Evolutionary conservation across 2,888 invertebrate genomes (phyloP), one percentile per base, ranked within the genome.

Genomic region (Isoperla grammatica): DNA sequence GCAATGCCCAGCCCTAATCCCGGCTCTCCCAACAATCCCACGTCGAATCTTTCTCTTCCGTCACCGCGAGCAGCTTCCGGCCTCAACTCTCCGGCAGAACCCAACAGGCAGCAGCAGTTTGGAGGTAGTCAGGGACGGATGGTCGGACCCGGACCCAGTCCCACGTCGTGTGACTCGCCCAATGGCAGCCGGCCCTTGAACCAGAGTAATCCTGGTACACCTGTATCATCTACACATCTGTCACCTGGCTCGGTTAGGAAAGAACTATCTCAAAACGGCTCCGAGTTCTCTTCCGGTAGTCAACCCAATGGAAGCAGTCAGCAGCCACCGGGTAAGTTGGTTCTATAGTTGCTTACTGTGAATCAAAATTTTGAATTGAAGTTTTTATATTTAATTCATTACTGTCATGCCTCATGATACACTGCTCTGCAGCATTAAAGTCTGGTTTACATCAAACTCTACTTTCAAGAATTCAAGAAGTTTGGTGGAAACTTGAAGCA

Each of bases 1-100:
- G 85, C 87, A 40, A 81, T 85, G 68, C 85, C 86, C 69, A 87
- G 86, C 68, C 86, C 87, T 11, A 86, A 83, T 73, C 87, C 87
- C 1, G 79, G 82, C 48, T 87, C 87, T 65, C 86, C 87, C 1
- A 85, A 85, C 66, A 86, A 86, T 71, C 83, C 84, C 48, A 84
- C 84, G 56, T 84, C 84, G 61, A 85, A 86, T 73, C 72, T 87
- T 46, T 86, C 87, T 13, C 73, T 87, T 65, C 87, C 87, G n/a
- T 88, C 88, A 50, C 88, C 87, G 0, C 78, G 86, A 46, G 83
- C 83, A 59, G 82, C 84, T 63, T 83, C 86, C 19, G 83, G 85
- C 29, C 74, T 86, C 11, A 85, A 86, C 72, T 87, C 87, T 29
- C 87, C 87, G 1, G 83, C 83, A 6, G 86, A 85, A 68, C 77